phyloP scores from a whole-genome alignment of 2,797 vertebrate species.

The Darevskia mixta region DNA sequence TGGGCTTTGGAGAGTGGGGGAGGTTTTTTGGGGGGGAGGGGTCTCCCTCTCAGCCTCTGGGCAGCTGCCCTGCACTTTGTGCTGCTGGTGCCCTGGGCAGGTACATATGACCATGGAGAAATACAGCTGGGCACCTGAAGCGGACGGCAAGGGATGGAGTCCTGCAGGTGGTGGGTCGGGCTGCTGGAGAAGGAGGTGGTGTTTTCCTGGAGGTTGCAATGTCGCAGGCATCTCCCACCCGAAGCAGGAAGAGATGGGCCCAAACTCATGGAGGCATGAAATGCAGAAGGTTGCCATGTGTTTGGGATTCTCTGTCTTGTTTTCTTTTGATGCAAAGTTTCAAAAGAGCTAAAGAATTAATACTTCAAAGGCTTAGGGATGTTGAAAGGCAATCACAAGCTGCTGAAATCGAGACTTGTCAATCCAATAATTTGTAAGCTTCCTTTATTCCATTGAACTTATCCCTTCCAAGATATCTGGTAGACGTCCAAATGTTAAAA shows the following conservation, averaged over 20 bases:
- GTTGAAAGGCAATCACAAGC: no score
- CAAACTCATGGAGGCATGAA: no score
- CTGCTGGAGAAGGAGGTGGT: conserved; percentile 26
- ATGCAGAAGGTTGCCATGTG: background rate
- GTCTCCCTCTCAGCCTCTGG: background rate
- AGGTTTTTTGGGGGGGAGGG: no score
- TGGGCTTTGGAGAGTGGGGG: no score
- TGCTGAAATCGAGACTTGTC: no score
- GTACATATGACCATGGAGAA: conserved; percentile 41
- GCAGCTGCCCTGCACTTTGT: conserved; percentile 44
- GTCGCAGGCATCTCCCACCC: background rate
- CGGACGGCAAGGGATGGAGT: conserved; percentile 3
- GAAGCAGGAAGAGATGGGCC: no score
- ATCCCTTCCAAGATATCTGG: no score
- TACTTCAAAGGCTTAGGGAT: no score
- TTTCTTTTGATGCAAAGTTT: background rate
- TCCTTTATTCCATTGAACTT: no score
- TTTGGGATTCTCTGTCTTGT: background rate
- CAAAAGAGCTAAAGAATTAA: background rate
- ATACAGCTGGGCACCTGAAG: conserved; percentile 24
- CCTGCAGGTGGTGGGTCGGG: conserved; percentile 17
- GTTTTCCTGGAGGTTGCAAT: background rate
- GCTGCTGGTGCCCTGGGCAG: conserved; percentile 66
- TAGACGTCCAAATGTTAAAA: no score
- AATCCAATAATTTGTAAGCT: no score